Evolutionary conservation across 2,797 vertebrate genomes (phyloP).

Genomic region (Acropternis orthonyx): DNA sequence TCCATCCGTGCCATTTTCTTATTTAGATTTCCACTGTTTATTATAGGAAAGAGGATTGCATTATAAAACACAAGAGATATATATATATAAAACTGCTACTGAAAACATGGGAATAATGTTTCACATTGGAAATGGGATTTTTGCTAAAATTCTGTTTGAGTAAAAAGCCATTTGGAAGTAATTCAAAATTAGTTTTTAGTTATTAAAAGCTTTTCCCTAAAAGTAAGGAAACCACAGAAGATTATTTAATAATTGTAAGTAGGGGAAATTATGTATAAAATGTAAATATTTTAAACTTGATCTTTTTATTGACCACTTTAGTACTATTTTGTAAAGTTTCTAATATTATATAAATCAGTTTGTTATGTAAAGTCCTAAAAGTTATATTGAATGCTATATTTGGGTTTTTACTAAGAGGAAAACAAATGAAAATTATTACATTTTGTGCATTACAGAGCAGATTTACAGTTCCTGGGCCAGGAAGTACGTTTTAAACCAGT

Average conservation of each 20-base stretch:
- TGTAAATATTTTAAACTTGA: constrained; percentile 60
- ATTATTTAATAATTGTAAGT: constrained; percentile 24
- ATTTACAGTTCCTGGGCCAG: not conserved
- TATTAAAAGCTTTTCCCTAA: constrained; percentile 8
- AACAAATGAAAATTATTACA: not conserved
- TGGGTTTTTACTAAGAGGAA: not conserved
- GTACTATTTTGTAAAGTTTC: constrained; percentile 49
- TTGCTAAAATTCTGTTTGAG: constrained; percentile 3
- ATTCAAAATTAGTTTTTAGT: not conserved
- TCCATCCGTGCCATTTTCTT: not conserved
- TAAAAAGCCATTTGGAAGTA: constrained; percentile 24
- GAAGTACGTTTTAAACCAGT: not conserved
- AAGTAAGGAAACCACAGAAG: not conserved
- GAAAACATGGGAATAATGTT: not conserved
- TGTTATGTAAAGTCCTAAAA: constrained; percentile 26
- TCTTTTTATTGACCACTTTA: constrained; percentile 29
- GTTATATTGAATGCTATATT: constrained; percentile 11
- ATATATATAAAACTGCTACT: not conserved
- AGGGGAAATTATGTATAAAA: not conserved
- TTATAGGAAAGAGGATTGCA: not conserved
- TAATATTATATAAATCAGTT: constrained; percentile 28
- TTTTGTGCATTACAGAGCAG: constrained; percentile 39
- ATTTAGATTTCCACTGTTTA: not conserved
- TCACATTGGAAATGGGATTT: constrained; percentile 1
- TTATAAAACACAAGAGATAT: not conserved